Evolutionary conservation across 2,113 vertebrate genomes (phyloP).

Genomic region (rat (Rattus norvegicus)): GRCr8 NC_086024.1:113694001-113694500

Average conservation of each 20-base stretch:
- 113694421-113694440: neutral
- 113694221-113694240: neutral
- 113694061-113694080: slow-evolving; percentile 19
- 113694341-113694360: neutral
- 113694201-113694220: neutral
- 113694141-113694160: neutral
- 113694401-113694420: neutral
- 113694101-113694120: neutral
- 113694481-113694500: neutral
- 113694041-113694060: neutral
- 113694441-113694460: neutral
- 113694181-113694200: neutral
- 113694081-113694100: slow-evolving; percentile 54
- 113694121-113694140: neutral
- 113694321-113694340: neutral
- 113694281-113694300: neutral
- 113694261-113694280: neutral
- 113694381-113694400: neutral
- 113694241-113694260: slow-evolving; percentile 12
- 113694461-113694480: slow-evolving; percentile 11
- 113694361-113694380: neutral
- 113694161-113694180: neutral
- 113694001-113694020: slow-evolving; percentile 50
- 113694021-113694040: slow-evolving; percentile 58
- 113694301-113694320: neutral